phyloP scores from a whole-genome alignment of 2,888 invertebrate species.

The Camponotus fellah region DNA sequence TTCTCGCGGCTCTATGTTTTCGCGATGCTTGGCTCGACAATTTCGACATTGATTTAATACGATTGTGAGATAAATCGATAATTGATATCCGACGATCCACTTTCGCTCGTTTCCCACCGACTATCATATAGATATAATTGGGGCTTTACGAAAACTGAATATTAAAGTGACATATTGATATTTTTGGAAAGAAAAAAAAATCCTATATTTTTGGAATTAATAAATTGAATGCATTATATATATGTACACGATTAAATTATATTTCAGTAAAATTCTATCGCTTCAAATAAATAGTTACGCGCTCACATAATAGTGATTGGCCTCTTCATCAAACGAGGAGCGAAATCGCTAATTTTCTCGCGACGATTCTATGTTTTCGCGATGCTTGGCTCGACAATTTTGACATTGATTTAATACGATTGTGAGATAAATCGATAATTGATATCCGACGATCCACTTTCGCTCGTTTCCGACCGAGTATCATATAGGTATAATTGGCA shows the following conservation, averaged over 20 bases:
- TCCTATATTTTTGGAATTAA: not conserved
- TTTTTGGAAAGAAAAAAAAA: not conserved
- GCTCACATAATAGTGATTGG: not conserved
- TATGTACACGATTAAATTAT: not conserved
- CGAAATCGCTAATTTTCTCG: too few species aligned
- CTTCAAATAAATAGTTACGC: not conserved
- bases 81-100: constrained; percentile 30
- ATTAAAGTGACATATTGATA: not conserved
- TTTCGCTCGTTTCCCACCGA: constrained; percentile 23
- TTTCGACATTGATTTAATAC: constrained; percentile 48
- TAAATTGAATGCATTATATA: not conserved
- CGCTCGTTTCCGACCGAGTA: too few species aligned
- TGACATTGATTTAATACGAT: too few species aligned
- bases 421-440: too few species aligned
- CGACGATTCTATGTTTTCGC: too few species aligned
- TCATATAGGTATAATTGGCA: too few species aligned
- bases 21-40: too few species aligned
- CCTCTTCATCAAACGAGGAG: not conserved
- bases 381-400: too few species aligned
- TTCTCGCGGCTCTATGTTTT: too few species aligned
- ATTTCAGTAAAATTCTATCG: not conserved
- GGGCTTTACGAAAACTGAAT: not conserved
- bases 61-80: constrained; percentile 43
- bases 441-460: too few species aligned
- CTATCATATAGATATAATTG: not conserved